Conservation (phyloP, 2,888 invertebrate genomes). For the Leucophenga maculata region DNA sequence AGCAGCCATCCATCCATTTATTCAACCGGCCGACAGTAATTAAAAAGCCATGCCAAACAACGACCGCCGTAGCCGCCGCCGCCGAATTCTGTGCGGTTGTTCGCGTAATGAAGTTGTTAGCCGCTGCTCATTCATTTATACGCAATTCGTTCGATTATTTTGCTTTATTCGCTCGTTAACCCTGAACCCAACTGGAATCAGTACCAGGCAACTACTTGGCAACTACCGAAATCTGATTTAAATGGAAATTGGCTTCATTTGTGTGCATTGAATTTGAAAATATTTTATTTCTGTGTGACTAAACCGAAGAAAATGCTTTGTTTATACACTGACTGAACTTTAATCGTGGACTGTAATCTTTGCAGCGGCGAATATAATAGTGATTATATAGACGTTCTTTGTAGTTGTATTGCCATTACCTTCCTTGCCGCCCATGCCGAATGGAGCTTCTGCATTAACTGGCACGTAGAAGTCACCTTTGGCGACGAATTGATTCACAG, state of each 20-base stretch:
- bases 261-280: neutral
- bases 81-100: too few species aligned
- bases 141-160: neutral
- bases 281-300: neutral
- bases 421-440: slow-evolving; percentile 45
- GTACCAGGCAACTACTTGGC: neutral
- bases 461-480: slow-evolving; percentile 67
- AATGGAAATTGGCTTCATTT: neutral
- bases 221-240: neutral
- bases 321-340: neutral
- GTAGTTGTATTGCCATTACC: slow-evolving; percentile 16
- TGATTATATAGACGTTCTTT: slow-evolving; percentile 50
- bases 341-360: neutral
- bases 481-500: slow-evolving; percentile 48
- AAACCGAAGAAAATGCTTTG: neutral
- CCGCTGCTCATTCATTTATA: neutral
- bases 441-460: slow-evolving; percentile 61
- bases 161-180: neutral
- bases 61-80: too few species aligned
- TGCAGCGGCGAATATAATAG: slow-evolving; percentile 46
- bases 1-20: too few species aligned
- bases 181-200: neutral
- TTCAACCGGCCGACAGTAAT: neutral
- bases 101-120: too few species aligned
- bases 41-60: neutral